Evolutionary conservation across 2,113 vertebrate species (phyloP).

Genomic region (Engraulis encrasicolus): DNA sequence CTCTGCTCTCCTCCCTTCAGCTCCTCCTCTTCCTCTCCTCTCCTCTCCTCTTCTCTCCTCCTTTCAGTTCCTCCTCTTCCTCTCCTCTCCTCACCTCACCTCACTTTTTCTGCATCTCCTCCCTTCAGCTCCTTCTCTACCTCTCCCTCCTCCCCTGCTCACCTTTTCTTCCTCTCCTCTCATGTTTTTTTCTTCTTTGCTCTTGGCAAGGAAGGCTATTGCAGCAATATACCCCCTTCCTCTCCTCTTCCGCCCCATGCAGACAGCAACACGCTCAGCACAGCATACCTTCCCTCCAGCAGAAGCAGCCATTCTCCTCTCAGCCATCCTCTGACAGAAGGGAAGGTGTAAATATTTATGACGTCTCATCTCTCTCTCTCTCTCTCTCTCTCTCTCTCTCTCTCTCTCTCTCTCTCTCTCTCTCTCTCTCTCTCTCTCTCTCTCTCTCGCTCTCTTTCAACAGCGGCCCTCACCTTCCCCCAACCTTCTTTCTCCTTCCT

Average conservation of each 20-base stretch:
- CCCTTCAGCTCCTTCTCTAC: conserved; percentile 25
- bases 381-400: conserved; percentile 43
- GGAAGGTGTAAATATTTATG: conserved; percentile 65
- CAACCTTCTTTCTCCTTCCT: no score
- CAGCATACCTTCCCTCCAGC: background rate
- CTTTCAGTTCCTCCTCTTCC: conserved; percentile 54
- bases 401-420: conserved; percentile 37
- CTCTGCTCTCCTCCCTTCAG: no score
- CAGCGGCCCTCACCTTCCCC: conserved; percentile 65
- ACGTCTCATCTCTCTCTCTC: conserved; percentile 55
- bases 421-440: conserved; percentile 37
- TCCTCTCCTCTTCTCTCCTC: conserved; percentile 60
- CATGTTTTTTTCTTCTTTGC: conserved; percentile 60
- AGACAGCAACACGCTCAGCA: conserved; percentile 25
- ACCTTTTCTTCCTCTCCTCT: conserved; percentile 23
- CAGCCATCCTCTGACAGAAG: background rate
- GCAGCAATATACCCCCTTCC: conserved; percentile 55
- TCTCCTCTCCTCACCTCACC: background rate
- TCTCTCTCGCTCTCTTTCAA: conserved; percentile 36
- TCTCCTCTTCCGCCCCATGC: conserved; percentile 15
- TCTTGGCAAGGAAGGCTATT: conserved; percentile 39
- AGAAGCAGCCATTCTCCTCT: no score
- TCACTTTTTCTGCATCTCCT: conserved; percentile 14
- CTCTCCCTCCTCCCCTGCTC: no score
- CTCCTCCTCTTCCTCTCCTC: conserved; percentile 3